phyloP scores from a whole-genome alignment of 92 coral and sea anemone genomes.

The Palythoa grandis region DNA sequence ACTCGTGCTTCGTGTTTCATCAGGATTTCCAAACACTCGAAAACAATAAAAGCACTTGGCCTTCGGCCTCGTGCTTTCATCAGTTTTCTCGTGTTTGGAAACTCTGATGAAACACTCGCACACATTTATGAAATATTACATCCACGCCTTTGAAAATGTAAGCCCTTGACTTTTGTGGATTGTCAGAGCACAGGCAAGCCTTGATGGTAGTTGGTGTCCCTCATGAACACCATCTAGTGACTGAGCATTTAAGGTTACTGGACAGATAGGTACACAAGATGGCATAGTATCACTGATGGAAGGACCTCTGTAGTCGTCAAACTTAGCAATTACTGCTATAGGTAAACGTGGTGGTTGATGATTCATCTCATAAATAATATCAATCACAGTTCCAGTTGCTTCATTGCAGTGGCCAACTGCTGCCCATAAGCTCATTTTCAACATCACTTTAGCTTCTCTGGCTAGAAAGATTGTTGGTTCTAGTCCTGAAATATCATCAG shows the following conservation, averaged over 20 bases:
- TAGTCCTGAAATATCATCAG: conserved; percentile 58
- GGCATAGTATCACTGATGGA: conserved; percentile 34
- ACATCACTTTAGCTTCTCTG: conserved; percentile 45
- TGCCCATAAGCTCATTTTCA: conserved; percentile 57
- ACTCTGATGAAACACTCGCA: no score
- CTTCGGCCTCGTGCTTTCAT: no score
- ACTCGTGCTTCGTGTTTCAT: no score
- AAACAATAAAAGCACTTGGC: no score
- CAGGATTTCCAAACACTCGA: no score
- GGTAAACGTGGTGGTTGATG: conserved; percentile 61
- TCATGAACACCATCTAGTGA: conserved; percentile 39
- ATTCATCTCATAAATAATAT: conserved; percentile 23
- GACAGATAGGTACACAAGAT: conserved; percentile 57
- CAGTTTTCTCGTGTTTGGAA: no score
- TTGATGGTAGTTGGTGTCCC: conserved; percentile 54
- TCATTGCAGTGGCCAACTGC: conserved; percentile 57
- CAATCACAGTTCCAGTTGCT: conserved; percentile 39
- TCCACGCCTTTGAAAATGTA: conserved; percentile 52
- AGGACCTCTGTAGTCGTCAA: conserved; percentile 64
- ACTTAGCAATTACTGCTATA: conserved; percentile 56
- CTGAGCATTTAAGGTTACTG: conserved; percentile 44
- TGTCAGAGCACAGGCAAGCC: conserved; percentile 60
- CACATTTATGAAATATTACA: no score
- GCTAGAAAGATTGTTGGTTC: conserved; percentile 53
- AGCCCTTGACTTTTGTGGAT: conserved; percentile 57